These are phyloP conservation scores for Agrenia bidenticulata DNA, from an alignment of 2,888 invertebrate species.

Conservation along the genomic window DNA sequence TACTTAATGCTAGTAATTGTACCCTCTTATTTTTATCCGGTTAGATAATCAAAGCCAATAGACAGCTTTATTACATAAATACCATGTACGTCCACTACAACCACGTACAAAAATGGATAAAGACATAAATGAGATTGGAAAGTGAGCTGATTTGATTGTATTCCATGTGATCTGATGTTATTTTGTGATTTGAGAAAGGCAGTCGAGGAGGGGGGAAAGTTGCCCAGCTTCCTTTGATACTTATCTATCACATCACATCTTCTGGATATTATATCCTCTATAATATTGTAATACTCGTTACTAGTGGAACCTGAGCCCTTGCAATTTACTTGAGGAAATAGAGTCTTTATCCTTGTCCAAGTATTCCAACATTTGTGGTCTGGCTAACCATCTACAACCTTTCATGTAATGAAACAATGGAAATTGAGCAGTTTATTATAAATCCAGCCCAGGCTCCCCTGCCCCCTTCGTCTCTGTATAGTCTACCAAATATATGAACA, in stretches of 20 bases:
- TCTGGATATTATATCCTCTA: too few species aligned
- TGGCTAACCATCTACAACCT: too few species aligned
- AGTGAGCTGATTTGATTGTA: conserved; percentile 10
- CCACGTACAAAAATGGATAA: neutral
- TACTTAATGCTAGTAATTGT: too few species aligned
- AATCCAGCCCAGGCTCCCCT: neutral
- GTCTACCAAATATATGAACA: too few species aligned
- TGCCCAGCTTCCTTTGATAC: neutral
- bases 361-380: too few species aligned
- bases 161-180: neutral
- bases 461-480: neutral
- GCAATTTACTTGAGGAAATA: conserved; percentile 6
- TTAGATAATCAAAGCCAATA: neutral
- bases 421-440: conserved; percentile 10
- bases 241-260: too few species aligned
- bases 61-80: conserved; percentile 18
- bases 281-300: neutral
- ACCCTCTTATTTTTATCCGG: conserved; percentile 9
- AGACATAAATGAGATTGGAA: conserved; percentile 2
- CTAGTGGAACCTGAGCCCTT: neutral
- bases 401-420: neutral
- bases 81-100: conserved; percentile 2
- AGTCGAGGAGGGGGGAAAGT: conserved; percentile 4
- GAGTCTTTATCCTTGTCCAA: neutral
- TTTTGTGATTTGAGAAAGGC: neutral